Percentiles rank a stretch among this genome's conserved stretches.
phyloP scores from a whole-genome alignment of 2,797 vertebrate genomes.

The Labeo calbasu region DNA sequence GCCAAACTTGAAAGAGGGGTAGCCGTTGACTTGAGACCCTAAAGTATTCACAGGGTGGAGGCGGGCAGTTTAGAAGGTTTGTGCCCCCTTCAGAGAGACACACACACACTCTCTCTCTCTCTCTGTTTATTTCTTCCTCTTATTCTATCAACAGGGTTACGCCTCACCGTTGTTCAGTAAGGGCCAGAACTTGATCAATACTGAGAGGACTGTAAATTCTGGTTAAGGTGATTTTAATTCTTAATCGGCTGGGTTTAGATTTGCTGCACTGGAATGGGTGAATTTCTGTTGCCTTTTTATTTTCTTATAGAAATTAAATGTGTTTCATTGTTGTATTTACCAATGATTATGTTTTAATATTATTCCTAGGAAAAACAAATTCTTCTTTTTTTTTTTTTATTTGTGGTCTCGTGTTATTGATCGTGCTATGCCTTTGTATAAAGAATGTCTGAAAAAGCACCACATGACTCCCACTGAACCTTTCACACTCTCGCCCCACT shows the following conservation, averaged over 20 bases:
- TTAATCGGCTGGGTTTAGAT: conserved; percentile 60
- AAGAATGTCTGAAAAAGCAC: conserved; percentile 47
- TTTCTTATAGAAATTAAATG: conserved; percentile 60
- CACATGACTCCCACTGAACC: conserved; percentile 27
- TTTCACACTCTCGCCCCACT: conserved; percentile 5
- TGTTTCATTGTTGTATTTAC: conserved; percentile 58
- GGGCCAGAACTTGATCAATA: conserved; percentile 64
- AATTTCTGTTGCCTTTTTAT: conserved; percentile 60
- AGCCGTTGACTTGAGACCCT: neutral
- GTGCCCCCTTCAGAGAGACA: conserved; percentile 24
- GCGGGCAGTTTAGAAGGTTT: neutral
- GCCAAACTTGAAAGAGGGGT: conserved; percentile 34
- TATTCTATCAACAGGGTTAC: conserved; percentile 27
- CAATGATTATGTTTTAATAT: conserved; percentile 59
- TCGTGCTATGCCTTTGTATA: conserved; percentile 48
- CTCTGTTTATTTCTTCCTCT: conserved; percentile 42
- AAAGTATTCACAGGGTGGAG: conserved; percentile 19
- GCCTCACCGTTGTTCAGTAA: conserved; percentile 41
- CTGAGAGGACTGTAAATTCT: conserved; percentile 57
- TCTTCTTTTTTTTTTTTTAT: conserved; percentile 31
- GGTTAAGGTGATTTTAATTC: conserved; percentile 49
- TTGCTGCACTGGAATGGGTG: conserved; percentile 66
- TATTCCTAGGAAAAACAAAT: conserved; percentile 52
- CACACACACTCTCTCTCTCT: conserved; percentile 2
- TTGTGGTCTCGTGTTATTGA: conserved; percentile 42